Evolutionary conservation across 2,888 invertebrate species (phyloP).

Genomic region (Eupithecia pulchellata): DNA sequence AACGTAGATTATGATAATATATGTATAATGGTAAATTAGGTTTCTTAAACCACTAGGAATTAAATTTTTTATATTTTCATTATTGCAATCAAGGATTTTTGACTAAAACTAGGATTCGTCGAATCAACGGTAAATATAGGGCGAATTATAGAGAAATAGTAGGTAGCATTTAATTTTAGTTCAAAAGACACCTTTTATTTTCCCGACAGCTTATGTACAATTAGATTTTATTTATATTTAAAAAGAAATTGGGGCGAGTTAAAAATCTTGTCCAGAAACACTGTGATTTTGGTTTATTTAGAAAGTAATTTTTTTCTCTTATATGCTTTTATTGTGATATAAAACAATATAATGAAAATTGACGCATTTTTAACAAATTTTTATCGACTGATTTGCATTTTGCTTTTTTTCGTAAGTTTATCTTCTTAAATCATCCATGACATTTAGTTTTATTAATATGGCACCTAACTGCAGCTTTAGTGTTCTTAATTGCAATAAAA

Average conservation of each 20-base stretch:
- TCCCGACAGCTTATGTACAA: constrained; percentile 66
- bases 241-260: constrained; percentile 76
- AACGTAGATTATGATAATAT: constrained; percentile 72
- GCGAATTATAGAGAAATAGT: constrained; percentile 70
- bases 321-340: constrained; percentile 81
- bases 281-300: constrained; percentile 85
- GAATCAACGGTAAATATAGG: constrained; percentile 58
- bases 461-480: constrained; percentile 38
- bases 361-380: constrained; percentile 60
- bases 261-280: constrained; percentile 77
- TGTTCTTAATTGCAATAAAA: constrained; percentile 5
- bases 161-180: constrained; percentile 74
- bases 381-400: constrained; percentile 71
- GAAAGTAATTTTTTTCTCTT: constrained; percentile 74
- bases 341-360: constrained; percentile 69
- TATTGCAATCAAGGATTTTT: constrained; percentile 80
- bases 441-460: constrained; percentile 40
- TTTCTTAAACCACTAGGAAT: constrained; percentile 82
- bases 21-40: constrained; percentile 77
- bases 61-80: constrained; percentile 82
- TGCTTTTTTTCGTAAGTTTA: constrained; percentile 52
- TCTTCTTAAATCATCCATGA: constrained; percentile 39
- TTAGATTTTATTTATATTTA: constrained; percentile 79
- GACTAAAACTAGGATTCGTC: constrained; percentile 69
- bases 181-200: constrained; percentile 77